phyloP scores from a whole-genome alignment of 1,140 invertebrate genomes.

The Heliconius hermathena region DNA sequence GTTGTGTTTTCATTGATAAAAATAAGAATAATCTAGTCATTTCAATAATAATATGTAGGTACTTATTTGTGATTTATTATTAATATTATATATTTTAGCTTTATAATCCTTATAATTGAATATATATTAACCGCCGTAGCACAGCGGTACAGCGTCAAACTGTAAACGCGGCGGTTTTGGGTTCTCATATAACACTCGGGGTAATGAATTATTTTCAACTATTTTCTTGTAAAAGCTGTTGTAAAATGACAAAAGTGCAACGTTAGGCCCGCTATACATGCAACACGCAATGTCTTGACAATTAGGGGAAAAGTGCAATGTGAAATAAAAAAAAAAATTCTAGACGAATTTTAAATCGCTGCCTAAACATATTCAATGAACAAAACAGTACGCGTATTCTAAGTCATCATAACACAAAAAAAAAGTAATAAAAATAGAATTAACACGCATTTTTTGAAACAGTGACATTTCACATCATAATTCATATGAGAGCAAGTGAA shows the following conservation, averaged over 20 bases:
- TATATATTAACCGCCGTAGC: neutral
- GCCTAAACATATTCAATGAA: too few species aligned
- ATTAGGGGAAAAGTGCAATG: too few species aligned
- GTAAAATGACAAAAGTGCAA: too few species aligned
- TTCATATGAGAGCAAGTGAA: conserved; percentile 58
- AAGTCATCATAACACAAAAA: neutral
- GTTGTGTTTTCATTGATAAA: neutral
- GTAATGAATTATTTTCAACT: neutral
- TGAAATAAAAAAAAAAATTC: too few species aligned
- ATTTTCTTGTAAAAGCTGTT: too few species aligned
- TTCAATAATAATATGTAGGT: neutral
- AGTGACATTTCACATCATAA: conserved; percentile 58
- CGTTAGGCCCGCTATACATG: too few species aligned
- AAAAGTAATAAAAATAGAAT: neutral
- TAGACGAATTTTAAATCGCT: too few species aligned
- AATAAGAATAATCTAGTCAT: neutral
- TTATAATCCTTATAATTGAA: neutral
- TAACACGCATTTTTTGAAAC: neutral
- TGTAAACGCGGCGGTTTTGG: neutral
- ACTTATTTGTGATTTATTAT: neutral
- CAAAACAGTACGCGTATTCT: too few species aligned
- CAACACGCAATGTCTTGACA: too few species aligned
- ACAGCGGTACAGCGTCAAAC: neutral
- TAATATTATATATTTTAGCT: neutral
- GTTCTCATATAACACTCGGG: neutral